Conservation (phyloP, 1,140 invertebrate genomes). For the Atopsyche davidsoni region DNA sequence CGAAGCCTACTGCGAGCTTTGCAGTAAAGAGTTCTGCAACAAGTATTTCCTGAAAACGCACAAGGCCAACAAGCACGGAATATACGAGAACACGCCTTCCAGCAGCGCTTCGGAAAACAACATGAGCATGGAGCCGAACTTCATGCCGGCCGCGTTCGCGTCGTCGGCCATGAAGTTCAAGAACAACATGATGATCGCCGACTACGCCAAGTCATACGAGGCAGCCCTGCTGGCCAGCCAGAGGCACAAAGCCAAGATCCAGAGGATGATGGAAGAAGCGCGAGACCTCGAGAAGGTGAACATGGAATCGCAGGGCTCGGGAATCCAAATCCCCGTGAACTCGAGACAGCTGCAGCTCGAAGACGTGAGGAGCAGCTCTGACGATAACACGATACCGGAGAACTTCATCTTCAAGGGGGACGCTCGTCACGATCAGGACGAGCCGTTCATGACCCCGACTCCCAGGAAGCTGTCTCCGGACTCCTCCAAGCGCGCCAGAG, state of each 20-base stretch:
- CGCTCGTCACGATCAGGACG: constrained; percentile 48
- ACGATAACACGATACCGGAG: constrained; percentile 37
- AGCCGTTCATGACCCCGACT: constrained; percentile 47
- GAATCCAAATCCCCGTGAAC: constrained; percentile 11
- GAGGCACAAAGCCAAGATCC: constrained; percentile 55
- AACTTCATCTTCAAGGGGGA: constrained; percentile 32
- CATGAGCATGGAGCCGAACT: constrained; percentile 39
- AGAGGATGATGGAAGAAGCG: constrained; percentile 42
- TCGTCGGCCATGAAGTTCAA: constrained; percentile 33
- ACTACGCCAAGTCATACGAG: constrained; percentile 39
- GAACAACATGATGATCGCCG: constrained; percentile 31
- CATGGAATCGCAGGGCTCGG: constrained; percentile 11
- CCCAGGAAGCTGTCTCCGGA: constrained; percentile 55
- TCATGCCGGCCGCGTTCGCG: constrained; percentile 33
- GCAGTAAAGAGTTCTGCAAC: constrained; percentile 99
- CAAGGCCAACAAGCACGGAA: constrained; percentile 91
- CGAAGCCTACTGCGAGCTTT: constrained; percentile 93
- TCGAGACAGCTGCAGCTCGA: constrained; percentile 30
- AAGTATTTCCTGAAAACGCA: constrained; percentile 99
- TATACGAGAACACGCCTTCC: constrained; percentile 62
- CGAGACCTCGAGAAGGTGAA: constrained; percentile 26
- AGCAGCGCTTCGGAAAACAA: constrained; percentile 37
- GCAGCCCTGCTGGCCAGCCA: constrained; percentile 61
- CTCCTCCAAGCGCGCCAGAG: constrained; percentile 55
- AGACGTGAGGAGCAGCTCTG: constrained; percentile 31